Conservation (phyloP, 2,888 invertebrate genomes). For the Nemoura dubitans region DNA sequence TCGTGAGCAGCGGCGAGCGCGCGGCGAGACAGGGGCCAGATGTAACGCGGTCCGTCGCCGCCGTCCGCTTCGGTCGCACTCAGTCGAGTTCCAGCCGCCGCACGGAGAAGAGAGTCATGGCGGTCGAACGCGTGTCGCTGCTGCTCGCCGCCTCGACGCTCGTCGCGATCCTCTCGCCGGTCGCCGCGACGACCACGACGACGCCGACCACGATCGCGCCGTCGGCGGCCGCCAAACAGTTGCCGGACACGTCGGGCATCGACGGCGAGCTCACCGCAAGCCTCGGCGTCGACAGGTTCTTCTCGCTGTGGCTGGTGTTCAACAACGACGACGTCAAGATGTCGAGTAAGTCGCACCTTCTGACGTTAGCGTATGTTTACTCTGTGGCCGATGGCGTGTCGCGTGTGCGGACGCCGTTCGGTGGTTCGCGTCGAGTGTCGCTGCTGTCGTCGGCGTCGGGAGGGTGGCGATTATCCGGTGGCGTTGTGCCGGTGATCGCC, state of each 20-base stretch:
- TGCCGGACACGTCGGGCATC: conserved; percentile 64
- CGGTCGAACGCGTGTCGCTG: background rate
- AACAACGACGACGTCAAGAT: conserved; percentile 62
- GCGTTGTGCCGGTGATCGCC: too few relatives aligned
- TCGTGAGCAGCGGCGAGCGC: too few relatives aligned
- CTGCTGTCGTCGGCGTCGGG: too few relatives aligned
- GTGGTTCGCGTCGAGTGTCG: too few relatives aligned
- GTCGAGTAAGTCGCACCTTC: conserved; percentile 58
- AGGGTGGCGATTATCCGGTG: too few relatives aligned
- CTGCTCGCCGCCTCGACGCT: conserved; percentile 20
- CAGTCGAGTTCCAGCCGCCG: background rate
- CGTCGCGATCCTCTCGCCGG: background rate
- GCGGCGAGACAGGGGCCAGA: too few relatives aligned
- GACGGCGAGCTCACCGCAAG: conserved; percentile 63
- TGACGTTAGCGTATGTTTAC: conserved; percentile 24
- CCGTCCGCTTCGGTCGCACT: too few relatives aligned
- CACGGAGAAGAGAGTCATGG: background rate
- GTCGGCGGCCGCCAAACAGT: conserved; percentile 50
- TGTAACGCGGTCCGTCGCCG: too few relatives aligned
- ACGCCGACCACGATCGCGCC: conserved; percentile 16
- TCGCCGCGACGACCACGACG: conserved; percentile 10
- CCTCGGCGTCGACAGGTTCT: conserved; percentile 63
- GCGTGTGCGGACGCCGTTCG: too few relatives aligned
- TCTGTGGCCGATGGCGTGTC: too few relatives aligned
- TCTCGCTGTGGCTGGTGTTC: conserved; percentile 65